These are phyloP conservation scores for Perdita meconis DNA, from an alignment of 2,888 invertebrate species.

Conservation along the genomic window DNA sequence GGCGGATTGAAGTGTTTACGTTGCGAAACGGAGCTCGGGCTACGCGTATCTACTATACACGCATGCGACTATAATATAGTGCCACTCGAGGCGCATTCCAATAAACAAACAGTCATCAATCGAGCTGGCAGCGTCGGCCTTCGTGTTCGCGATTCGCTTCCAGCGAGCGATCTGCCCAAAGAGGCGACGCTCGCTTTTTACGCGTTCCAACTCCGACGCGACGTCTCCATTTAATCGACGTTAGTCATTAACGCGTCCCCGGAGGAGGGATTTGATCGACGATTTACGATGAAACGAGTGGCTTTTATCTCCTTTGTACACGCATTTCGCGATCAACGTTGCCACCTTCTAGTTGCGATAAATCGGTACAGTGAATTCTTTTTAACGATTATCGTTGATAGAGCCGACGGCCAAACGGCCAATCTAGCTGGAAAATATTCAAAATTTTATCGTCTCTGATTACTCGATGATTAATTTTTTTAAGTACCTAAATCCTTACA, in stretches of 20 bases:
- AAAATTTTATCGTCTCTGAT: too few species aligned
- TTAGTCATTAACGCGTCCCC: slow-evolving; percentile 7
- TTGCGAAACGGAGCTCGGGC: slow-evolving; percentile 16
- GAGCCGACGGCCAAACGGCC: too few species aligned
- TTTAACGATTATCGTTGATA: too few species aligned
- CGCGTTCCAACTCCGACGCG: neutral
- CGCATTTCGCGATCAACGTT: too few species aligned
- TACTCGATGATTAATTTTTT: too few species aligned
- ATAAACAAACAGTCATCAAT: slow-evolving; percentile 50
- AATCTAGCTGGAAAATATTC: too few species aligned
- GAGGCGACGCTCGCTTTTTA: neutral
- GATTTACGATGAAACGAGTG: neutral
- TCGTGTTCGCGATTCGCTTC: slow-evolving; percentile 13
- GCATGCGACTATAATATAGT: slow-evolving; percentile 28
- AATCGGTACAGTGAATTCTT: too few species aligned
- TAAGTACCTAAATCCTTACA: too few species aligned
- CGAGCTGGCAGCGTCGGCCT: slow-evolving; percentile 17
- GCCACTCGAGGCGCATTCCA: slow-evolving; percentile 36
- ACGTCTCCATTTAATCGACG: slow-evolving; percentile 7
- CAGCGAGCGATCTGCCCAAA: neutral
- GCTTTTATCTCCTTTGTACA: too few species aligned
- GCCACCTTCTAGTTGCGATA: too few species aligned
- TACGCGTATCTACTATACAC: slow-evolving; percentile 2
- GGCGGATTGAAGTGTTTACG: slow-evolving; percentile 38
- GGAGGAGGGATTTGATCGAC: neutral